Conservation (phyloP, 1,140 invertebrate species). For the Drosophila nasuta region DNA sequence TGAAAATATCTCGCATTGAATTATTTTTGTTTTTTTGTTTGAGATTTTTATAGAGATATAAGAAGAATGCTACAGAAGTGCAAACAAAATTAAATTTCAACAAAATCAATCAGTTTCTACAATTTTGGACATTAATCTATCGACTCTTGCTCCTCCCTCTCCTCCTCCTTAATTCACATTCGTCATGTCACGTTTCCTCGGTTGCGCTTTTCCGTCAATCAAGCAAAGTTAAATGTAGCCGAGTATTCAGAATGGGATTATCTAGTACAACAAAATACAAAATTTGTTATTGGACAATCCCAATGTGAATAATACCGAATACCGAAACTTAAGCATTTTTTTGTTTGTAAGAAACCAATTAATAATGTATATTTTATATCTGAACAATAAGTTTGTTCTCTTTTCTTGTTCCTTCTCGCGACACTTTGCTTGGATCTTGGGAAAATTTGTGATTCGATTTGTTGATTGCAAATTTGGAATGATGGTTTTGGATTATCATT, state of each 20-base stretch:
- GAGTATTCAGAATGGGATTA: slow-evolving; percentile 15
- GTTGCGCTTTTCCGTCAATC: slow-evolving; percentile 50
- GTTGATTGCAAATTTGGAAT: slow-evolving; percentile 59
- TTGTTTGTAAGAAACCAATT: slow-evolving; percentile 18
- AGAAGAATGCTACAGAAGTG: slow-evolving; percentile 44
- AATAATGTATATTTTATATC: background rate
- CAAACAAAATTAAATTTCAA: slow-evolving; percentile 77
- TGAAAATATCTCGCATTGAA: slow-evolving; percentile 11
- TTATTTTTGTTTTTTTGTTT: background rate
- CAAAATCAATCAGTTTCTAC: slow-evolving; percentile 72
- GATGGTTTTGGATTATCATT: slow-evolving; percentile 57
- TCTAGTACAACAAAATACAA: background rate
- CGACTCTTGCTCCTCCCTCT: slow-evolving; percentile 24
- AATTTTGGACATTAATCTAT: slow-evolving; percentile 42
- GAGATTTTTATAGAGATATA: slow-evolving; percentile 17
- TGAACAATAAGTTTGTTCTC: background rate
- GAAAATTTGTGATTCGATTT: slow-evolving; percentile 28
- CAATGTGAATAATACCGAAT: slow-evolving; percentile 9
- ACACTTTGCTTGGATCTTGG: slow-evolving; percentile 46
- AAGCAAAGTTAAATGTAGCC: slow-evolving; percentile 45
- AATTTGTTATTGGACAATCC: slow-evolving; percentile 7
- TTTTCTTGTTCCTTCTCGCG: background rate
- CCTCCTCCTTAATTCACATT: slow-evolving; percentile 50
- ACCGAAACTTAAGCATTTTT: background rate
- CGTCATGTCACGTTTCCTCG: slow-evolving; percentile 7